Percentiles rank a stretch among this genome's conserved stretches.
Conservation (phyloP, 2,888 invertebrate species). For the Drosophila niveifrons region DNA sequence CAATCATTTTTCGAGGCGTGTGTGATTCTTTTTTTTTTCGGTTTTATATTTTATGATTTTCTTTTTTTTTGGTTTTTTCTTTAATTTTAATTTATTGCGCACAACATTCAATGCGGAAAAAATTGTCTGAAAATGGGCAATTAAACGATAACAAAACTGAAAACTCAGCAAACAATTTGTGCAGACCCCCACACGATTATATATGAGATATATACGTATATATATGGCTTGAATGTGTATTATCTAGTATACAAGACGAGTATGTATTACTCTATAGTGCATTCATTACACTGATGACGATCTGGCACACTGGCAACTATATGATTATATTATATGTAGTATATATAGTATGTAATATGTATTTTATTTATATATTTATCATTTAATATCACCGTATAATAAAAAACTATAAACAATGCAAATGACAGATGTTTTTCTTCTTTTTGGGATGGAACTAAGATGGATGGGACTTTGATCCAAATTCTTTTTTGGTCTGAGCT, state of each 20-base stretch:
- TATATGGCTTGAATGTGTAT: slow-evolving; percentile 32
- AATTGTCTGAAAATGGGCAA: slow-evolving; percentile 71
- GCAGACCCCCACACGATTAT: slow-evolving; percentile 26
- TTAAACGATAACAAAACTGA: slow-evolving; percentile 72
- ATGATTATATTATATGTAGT: slow-evolving; percentile 24
- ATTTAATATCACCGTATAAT: slow-evolving; percentile 36
- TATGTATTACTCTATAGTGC: slow-evolving; percentile 21
- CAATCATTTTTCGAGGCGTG: slow-evolving; percentile 48
- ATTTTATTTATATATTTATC: slow-evolving; percentile 40
- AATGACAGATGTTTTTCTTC: not conserved
- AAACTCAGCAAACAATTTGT: slow-evolving; percentile 56
- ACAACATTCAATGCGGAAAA: slow-evolving; percentile 66
- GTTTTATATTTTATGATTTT: slow-evolving; percentile 1
- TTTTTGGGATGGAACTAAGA: not conserved
- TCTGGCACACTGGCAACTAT: slow-evolving; percentile 48
- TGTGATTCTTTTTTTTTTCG: slow-evolving; percentile 18
- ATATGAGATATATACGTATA: slow-evolving; percentile 20
- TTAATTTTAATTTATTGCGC: slow-evolving; percentile 50
- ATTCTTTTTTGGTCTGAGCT: slow-evolving; percentile 3
- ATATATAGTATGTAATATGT: slow-evolving; percentile 23
- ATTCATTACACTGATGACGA: slow-evolving; percentile 32
- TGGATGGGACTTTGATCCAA: slow-evolving; percentile 15
- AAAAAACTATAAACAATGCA: slow-evolving; percentile 10
- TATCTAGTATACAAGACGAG: slow-evolving; percentile 14
- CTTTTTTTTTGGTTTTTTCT: slow-evolving; percentile 11